Percentiles rank a stretch among this genome's conserved stretches.
These are phyloP conservation scores for Epinephelus fuscoguttatus DNA, from an alignment of 2,113 vertebrate genomes.

Conservation along the genomic window DNA sequence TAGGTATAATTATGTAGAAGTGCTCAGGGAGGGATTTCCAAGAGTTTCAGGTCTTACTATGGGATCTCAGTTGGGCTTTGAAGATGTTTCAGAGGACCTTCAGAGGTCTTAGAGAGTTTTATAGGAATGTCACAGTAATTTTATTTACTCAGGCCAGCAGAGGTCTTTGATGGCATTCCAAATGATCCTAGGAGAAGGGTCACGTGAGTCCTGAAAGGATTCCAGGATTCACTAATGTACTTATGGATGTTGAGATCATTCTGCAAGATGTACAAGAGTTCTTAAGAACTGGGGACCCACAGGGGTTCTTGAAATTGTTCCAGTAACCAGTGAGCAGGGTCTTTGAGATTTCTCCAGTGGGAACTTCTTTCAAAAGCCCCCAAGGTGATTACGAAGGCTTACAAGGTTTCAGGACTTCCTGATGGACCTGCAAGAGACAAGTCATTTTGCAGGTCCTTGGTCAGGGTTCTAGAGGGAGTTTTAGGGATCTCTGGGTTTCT, in stretches of 20 bases:
- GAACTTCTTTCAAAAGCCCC: background rate
- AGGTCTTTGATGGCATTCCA: background rate
- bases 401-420: background rate
- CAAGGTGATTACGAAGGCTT: background rate
- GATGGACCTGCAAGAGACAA: background rate
- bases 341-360: background rate
- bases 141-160: background rate
- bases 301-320: background rate
- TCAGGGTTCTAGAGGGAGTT: background rate
- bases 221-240: background rate
- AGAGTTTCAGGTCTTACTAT: background rate
- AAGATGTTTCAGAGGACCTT: background rate
- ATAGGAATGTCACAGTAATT: background rate
- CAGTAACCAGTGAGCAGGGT: background rate
- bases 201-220: background rate
- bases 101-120: background rate
- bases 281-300: background rate
- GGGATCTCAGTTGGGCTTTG: no score
- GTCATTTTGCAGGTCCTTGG: background rate
- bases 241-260: background rate
- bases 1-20: background rate
- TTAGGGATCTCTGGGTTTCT: background rate
- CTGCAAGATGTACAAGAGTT: background rate
- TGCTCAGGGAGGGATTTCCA: background rate
- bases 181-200: background rate